Percentiles rank a stretch among this genome's conserved stretches.
Conservation (phyloP, 2,797 vertebrate species). For the Eospalax fontanierii region DNA sequence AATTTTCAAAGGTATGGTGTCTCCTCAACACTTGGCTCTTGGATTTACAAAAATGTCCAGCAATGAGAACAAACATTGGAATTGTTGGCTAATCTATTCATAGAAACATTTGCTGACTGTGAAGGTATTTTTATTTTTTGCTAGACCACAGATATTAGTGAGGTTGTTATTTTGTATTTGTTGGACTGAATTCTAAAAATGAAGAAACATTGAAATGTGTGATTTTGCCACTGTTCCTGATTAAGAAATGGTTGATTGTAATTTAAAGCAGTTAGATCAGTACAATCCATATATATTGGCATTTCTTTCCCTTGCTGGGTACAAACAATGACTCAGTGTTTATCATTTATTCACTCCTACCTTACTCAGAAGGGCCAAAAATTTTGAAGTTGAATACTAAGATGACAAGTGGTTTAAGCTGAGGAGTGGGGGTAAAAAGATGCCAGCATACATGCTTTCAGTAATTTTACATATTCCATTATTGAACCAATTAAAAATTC, state of each 20-base stretch:
- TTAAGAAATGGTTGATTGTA: conserved; percentile 82
- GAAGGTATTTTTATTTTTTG: conserved; percentile 83
- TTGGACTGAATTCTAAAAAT: conserved; percentile 82
- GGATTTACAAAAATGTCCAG: conserved; percentile 50
- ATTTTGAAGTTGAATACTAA: conserved; percentile 86
- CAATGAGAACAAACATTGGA: conserved; percentile 68
- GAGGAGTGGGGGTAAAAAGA: conserved; percentile 83
- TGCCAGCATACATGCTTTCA: conserved; percentile 76
- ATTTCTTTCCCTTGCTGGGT: conserved; percentile 52
- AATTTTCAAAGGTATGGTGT: conserved; percentile 41
- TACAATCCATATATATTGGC: conserved; percentile 70
- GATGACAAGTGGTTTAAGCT: conserved; percentile 85
- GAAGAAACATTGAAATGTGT: conserved; percentile 75
- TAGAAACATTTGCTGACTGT: conserved; percentile 83
- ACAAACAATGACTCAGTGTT: conserved; percentile 69
- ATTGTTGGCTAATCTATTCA: conserved; percentile 78
- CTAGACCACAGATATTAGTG: conserved; percentile 77
- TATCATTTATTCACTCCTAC: conserved; percentile 75
- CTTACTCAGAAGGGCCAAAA: conserved; percentile 26
- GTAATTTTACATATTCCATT: conserved; percentile 88
- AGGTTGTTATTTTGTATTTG: conserved; percentile 82
- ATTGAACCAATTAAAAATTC: conserved; percentile 87
- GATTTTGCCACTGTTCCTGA: conserved; percentile 83
- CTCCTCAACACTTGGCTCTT: conserved; percentile 52
- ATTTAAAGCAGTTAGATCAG: conserved; percentile 73